Evolutionary conservation across 2,113 vertebrate species (phyloP), one percentile per base, ranked within the genome.

Genomic region (Panthera uncia): DNA sequence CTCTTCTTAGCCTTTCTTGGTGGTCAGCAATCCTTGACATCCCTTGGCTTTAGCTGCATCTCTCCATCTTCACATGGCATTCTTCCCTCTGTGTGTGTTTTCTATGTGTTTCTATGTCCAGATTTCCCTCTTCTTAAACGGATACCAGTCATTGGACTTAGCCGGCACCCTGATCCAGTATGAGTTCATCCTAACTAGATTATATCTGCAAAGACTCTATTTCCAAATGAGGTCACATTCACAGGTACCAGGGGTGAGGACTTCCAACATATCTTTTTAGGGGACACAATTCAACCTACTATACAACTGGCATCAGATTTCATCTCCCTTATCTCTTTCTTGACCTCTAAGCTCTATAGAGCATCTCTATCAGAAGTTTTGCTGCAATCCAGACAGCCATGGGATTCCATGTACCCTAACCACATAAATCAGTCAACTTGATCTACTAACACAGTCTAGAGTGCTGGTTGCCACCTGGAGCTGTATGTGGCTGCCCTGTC

Each of bases 171-270:
- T 23, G 15, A 27, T 65, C 80, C 86, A 86, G 25, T 12, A 69
- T 9, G 74, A 65, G 16, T 95, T 83, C 25, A 82, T 73, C 45
- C 41, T 76, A 80, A 81, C 52, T 89, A 31, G 45, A 84, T 63
- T 52, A 78, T 41, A 27, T 84, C 31, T 65, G n/a, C 31, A 45
- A 76, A 87, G 50, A 61, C 14, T 33, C 5, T 69, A 16, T 83
- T 83, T 93, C 31, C 45, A 74, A 96, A 84, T 45, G 41, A 79
- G 63, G 19, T 73, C 41, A n/a, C 45, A 12, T 36, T 50, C 23
- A n/a, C n/a, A 48, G 76, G 36, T 73, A 45, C 19, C 8, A n/a
- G 16, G 38, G 68, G 14, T 78, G 27, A 74, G 65, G 55, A 94
- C 19, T 71, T 87, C 16, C 74, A 66, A 66, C 45, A 13, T 36